phyloP scores from a whole-genome alignment of 2,113 vertebrate genomes.

The Dicentrarchus labrax region DNA sequence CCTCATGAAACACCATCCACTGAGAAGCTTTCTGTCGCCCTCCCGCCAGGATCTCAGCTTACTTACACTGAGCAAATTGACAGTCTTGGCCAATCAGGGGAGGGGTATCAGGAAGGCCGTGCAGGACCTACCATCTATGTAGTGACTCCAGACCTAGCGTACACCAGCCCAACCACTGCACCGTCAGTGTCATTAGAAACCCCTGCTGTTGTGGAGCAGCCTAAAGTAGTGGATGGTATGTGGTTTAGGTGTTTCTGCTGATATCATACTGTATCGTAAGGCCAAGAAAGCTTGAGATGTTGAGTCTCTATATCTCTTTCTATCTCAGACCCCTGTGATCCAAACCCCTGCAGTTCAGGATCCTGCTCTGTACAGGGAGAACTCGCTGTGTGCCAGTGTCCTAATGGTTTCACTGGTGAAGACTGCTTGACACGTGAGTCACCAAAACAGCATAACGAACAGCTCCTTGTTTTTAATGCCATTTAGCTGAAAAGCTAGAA shows the following conservation, averaged over 20 bases:
- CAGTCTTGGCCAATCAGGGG: slow-evolving; percentile 31
- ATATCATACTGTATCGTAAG: neutral
- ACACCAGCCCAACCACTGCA: slow-evolving; percentile 70
- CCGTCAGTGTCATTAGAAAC: slow-evolving; percentile 66
- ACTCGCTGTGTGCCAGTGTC: slow-evolving; percentile 70
- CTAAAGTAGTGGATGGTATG: slow-evolving; percentile 72
- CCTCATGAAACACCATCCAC: slow-evolving; percentile 55
- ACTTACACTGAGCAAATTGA: slow-evolving; percentile 29
- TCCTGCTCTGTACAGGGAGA: slow-evolving; percentile 73
- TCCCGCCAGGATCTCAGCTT: slow-evolving; percentile 64
- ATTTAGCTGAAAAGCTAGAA: neutral
- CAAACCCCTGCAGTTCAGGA: slow-evolving; percentile 75
- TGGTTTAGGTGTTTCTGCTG: neutral
- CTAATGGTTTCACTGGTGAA: slow-evolving; percentile 61
- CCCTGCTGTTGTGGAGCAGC: slow-evolving; percentile 72
- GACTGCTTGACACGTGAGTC: slow-evolving; percentile 71
- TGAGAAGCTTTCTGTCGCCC: slow-evolving; percentile 70
- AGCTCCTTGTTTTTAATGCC: neutral
- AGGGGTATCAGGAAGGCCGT: slow-evolving; percentile 29
- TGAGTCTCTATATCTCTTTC: neutral
- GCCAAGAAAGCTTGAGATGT: neutral
- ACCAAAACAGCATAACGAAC: neutral
- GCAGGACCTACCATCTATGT: slow-evolving; percentile 57
- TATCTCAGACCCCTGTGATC: slow-evolving; percentile 68
- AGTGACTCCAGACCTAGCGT: slow-evolving; percentile 36